Conservation (phyloP, 23 tunicate genomes). For the Halocynthia roretzi region DNA sequence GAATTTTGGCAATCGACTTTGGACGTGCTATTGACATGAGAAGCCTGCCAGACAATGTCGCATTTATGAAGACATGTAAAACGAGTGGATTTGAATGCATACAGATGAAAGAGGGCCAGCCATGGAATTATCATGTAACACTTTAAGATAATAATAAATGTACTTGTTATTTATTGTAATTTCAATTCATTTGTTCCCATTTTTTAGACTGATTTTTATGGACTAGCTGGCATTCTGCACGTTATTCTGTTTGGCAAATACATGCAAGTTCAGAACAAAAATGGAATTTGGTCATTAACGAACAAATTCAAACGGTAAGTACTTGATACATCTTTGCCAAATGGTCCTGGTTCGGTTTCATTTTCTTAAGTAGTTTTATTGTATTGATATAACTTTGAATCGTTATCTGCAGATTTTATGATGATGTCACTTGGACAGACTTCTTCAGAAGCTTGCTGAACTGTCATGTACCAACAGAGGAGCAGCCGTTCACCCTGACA, state of each 20-base stretch:
- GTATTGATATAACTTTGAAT: background rate
- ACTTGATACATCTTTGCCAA: background rate
- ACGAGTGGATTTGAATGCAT: constrained; percentile 71
- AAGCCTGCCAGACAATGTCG: constrained; percentile 30
- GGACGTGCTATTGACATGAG: constrained; percentile 81
- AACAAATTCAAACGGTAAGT: constrained; percentile 29
- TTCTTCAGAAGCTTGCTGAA: constrained; percentile 29
- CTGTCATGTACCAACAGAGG: constrained; percentile 27
- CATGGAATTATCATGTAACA: constrained; percentile 83
- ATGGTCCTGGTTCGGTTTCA: background rate
- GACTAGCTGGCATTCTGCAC: constrained; percentile 53
- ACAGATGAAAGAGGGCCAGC: constrained; percentile 59
- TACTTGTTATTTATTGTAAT: background rate
- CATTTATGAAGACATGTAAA: constrained; percentile 31
- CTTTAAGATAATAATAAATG: background rate
- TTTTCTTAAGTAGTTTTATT: background rate
- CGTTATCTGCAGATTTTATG: background rate
- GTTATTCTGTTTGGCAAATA: constrained; percentile 32
- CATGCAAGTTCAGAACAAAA: constrained; percentile 35
- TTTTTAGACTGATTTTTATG: constrained; percentile 49
- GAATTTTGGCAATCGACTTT: constrained; percentile 62
- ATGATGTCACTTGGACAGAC: constrained; percentile 3
- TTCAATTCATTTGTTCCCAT: background rate
- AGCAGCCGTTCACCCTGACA: background rate
- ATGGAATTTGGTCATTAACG: constrained; percentile 23